These are phyloP conservation scores for Synergus laeviventris DNA, from an alignment of 2,888 invertebrate genomes.

Conservation along the genomic window DNA sequence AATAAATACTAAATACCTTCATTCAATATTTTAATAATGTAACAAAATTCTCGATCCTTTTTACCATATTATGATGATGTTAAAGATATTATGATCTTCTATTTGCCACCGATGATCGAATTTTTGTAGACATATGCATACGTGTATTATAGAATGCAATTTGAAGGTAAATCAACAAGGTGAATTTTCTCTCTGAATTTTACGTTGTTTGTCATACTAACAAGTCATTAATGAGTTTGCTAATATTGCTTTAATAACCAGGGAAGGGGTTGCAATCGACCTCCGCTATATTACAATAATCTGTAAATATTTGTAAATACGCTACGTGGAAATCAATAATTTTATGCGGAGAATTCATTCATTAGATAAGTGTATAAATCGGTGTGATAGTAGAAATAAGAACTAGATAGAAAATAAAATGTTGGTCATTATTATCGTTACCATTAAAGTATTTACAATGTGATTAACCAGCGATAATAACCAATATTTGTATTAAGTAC, in stretches of 20 bases:
- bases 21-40: neutral
- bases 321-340: slow-evolving; percentile 47
- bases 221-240: slow-evolving; percentile 50
- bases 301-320: slow-evolving; percentile 74
- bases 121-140: neutral
- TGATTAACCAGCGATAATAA: slow-evolving; percentile 39
- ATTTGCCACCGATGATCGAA: neutral
- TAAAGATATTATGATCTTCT: too few species aligned
- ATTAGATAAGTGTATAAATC: slow-evolving; percentile 73
- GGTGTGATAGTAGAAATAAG: slow-evolving; percentile 76
- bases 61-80: too few species aligned
- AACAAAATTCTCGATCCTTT: neutral
- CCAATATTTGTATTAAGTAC: slow-evolving; percentile 40
- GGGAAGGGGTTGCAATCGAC: slow-evolving; percentile 55
- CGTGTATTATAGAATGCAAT: neutral
- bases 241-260: slow-evolving; percentile 42
- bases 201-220: slow-evolving; percentile 45
- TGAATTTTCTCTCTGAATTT: slow-evolving; percentile 36
- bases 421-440: slow-evolving; percentile 59
- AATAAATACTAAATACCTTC: neutral
- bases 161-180: slow-evolving; percentile 22
- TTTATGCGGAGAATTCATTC: slow-evolving; percentile 30
- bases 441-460: slow-evolving; percentile 43
- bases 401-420: slow-evolving; percentile 68
- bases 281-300: slow-evolving; percentile 53